Base-by-base conservation (phyloP, 2,113 vertebrate species). In the Tinamus guttatus region DNA sequence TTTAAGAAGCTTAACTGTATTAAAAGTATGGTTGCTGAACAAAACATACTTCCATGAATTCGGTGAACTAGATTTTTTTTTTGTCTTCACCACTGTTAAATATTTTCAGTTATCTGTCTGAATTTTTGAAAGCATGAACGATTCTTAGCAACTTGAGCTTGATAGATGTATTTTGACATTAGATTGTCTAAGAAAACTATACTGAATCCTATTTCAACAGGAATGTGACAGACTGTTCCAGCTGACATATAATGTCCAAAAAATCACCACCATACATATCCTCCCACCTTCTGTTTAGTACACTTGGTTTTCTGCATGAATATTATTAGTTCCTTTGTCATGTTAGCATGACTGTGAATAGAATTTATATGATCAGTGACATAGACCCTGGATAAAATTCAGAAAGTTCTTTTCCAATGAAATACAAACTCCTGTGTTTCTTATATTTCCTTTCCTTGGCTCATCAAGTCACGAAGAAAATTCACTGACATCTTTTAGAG, bases 111-210 rank as follows among this genome's bases (percentile, higher is more conserved):
- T 4, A 65, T 64, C 32, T 94, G 30, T 62, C 27, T 89, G 58
- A 28, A 58, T 91, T 89, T 87, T 80, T 47, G 51, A 76, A 95
- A 51, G n/a, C 2, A 5, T 45, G 52, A 95, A 40, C 52, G 92
- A 14, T 25, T 24, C 52, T 56, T 73, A 79, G 45, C 17, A 91
- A 45, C 34, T 60, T 60, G 56, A 84, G 80, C 1, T 1, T 92
- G 47, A 86, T 30, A 81, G 73, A 84, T 59, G 4, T 70, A 75
- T 84, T 95, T 95, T 96, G 88, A 90, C 80, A 92, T 38, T 24
- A 83, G 45, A 38, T 67, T 60, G 7, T 75, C 60, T 63, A 78
- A 32, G 21, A 85, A 83, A 90, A 70, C 17, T 43, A 22, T 25
- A 49, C 2, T 45, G 45, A 87, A 88, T 83, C 30, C 30, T 78